These are phyloP conservation scores for Cynoglossus semilaevis DNA, from an alignment of 2,113 vertebrate species.

Conservation along the genomic window DNA sequence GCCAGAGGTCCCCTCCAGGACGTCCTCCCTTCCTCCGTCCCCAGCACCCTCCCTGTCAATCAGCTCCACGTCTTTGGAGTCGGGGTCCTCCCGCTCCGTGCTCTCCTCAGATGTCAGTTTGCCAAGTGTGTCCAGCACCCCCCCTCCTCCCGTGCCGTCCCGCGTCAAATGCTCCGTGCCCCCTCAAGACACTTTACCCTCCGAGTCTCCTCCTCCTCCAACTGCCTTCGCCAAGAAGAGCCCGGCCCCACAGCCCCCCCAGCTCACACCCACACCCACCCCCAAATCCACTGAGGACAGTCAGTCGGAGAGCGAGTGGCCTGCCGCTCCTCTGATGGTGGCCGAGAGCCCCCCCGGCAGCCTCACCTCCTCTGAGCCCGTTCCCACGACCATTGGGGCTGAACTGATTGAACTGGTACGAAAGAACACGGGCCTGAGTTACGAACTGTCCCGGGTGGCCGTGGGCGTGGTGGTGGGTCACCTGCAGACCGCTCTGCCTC, in stretches of 20 bases:
- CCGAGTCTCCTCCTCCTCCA: constrained; percentile 32
- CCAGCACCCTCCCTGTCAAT: constrained; percentile 77
- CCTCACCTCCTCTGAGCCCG: constrained; percentile 38
- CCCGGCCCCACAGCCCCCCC: constrained; percentile 60
- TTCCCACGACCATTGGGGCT: constrained; percentile 86
- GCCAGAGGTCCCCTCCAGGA: constrained; percentile 66
- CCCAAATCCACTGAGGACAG: constrained; percentile 34
- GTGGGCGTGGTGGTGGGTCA: constrained; percentile 92
- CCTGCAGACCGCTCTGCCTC: constrained; percentile 85
- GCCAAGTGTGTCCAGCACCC: constrained; percentile 85
- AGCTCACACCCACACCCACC: constrained; percentile 45
- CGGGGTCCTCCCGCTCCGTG: constrained; percentile 81
- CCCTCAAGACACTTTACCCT: constrained; percentile 8
- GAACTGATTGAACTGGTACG: constrained; percentile 95
- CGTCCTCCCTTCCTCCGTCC: constrained; percentile 63
- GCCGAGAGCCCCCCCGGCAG: constrained; percentile 61
- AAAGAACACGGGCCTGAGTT: constrained; percentile 92
- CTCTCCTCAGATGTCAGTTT: constrained; percentile 79
- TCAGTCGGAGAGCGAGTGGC: constrained; percentile 59
- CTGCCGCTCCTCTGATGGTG: constrained; percentile 54
- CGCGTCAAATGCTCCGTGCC: constrained; percentile 72
- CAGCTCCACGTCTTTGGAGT: constrained; percentile 87
- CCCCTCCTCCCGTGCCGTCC: constrained; percentile 90
- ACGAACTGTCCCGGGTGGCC: constrained; percentile 92
- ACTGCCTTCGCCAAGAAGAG: constrained; percentile 55